Evolutionary conservation across 2,113 vertebrate species (phyloP).

Genomic region (Pelecanus crispus): DNA sequence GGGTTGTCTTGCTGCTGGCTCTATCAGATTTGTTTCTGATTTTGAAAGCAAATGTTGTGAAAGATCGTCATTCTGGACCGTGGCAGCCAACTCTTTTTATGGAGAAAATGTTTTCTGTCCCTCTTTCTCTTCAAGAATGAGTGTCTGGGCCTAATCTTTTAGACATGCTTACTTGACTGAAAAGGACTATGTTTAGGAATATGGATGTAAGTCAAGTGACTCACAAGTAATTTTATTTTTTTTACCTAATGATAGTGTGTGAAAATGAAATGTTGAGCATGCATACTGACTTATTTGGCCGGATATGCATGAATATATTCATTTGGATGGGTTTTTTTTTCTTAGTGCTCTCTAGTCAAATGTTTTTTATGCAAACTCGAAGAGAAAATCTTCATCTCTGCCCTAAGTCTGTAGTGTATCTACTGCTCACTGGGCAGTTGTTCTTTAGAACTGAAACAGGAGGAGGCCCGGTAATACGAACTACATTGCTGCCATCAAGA

Average conservation of each 20-base stretch:
- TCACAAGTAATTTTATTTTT: neutral
- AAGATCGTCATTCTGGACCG: neutral
- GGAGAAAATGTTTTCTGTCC: neutral
- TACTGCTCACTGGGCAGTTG: neutral
- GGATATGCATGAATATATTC: neutral
- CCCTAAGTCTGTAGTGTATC: neutral
- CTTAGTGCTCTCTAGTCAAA: neutral
- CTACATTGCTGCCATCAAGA: neutral
- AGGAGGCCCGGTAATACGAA: neutral
- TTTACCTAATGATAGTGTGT: neutral
- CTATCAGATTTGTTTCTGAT: neutral
- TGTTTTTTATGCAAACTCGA: neutral
- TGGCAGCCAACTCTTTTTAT: neutral
- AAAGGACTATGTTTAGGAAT: neutral
- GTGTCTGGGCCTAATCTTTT: neutral
- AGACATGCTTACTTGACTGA: neutral
- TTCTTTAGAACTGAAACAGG: neutral
- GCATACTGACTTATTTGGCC: neutral
- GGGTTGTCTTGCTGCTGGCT: neutral
- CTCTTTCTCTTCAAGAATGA: neutral
- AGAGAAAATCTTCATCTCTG: neutral
- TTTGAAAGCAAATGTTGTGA: neutral
- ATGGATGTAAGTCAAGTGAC: neutral
- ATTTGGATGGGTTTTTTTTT: neutral
- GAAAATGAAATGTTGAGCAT: neutral